A percentile compares a stretch with the other conserved stretches of the same genome.
These are phyloP conservation scores for Caenorhabditis sp. DNA, from an alignment of 2,888 invertebrate genomes.

Conservation along the genomic window DNA sequence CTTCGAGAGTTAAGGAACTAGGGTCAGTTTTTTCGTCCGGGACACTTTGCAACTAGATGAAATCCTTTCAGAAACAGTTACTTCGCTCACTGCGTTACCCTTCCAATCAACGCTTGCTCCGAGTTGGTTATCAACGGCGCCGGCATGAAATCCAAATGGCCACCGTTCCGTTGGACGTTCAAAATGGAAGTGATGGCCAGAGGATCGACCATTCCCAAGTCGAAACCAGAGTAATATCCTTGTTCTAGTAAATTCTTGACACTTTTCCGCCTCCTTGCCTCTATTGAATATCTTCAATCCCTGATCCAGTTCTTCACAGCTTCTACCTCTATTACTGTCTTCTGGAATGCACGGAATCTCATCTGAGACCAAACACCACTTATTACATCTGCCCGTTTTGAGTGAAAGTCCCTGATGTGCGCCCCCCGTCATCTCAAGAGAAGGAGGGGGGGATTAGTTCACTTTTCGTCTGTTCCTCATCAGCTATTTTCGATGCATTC, in stretches of 20 bases:
- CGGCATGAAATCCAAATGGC: not conserved
- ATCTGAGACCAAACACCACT: not conserved
- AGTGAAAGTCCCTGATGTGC: not conserved
- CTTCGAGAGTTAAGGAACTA: not conserved
- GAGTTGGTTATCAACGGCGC: conserved; percentile 12
- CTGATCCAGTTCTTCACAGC: no score
- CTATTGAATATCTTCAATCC: no score
- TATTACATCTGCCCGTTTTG: not conserved
- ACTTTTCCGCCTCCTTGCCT: no score
- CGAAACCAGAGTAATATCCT: no score
- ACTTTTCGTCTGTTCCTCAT: not conserved
- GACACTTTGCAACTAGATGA: no score
- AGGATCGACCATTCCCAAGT: conserved; percentile 9
- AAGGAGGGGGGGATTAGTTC: no score
- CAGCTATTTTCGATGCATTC: conserved; percentile 3
- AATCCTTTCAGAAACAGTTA: conserved; percentile 2
- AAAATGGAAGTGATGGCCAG: conserved; percentile 15
- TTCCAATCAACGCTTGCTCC: not conserved
- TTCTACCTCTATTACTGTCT: no score
- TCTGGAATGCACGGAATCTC: not conserved
- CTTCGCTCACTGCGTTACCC: not conserved
- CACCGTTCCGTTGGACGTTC: conserved; percentile 10
- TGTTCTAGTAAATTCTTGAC: no score
- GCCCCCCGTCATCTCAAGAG: not conserved
- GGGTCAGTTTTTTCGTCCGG: no score